Base-by-base conservation (phyloP, 2,888 invertebrate species). In the Drosophila mercatorum region DNA sequence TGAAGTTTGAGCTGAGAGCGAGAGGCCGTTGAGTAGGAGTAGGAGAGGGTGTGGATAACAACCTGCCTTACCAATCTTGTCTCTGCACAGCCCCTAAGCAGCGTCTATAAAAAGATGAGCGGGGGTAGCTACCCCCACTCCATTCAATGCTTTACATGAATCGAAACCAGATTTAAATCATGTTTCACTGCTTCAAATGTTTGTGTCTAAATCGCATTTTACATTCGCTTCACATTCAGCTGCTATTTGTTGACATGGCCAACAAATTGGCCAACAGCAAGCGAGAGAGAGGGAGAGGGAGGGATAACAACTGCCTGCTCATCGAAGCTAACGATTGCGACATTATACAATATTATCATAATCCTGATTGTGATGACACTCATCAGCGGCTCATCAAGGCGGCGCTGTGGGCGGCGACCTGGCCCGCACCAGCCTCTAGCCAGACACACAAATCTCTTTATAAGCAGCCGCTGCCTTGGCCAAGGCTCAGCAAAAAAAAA, bases 351-450 rank as follows among this genome's bases (percentile, higher is more conserved):
- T 80, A 75, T 85, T 80, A 84, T 80, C 84, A 78, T 87, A 86
- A 84, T 86, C 86, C 70, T 72, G 79, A 86, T 86, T 81, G 78
- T 86, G 83, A 84, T 84, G 84, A 79, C 81, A 64, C 75, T 80
- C 84, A 86, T 83, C 86, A 84, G 73, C 77, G 86, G 83, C 83
- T 83, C 86, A 78, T 83, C 83, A 75, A 65, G 28, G 57, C 53
- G 44, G 67, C 22, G 49, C 47, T 38, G 41, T 31, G 28, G 28
- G 17, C 7, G 17, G 36, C 4, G n/a, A 36, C 12, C 14, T 10
- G 34, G 52, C 56, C 31, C 10, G 31, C n/a, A 49, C 31, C 31
- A 34, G 12, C 46, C 5, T 7, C 34, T 51, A 44, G 43, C 55
- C 69, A 83, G 85, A 78, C 74, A 67, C 56, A 79, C 79, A 84